These are phyloP conservation scores for Ctenicera cuprea DNA, from an alignment of 2,888 invertebrate genomes.

Conservation along the genomic window DNA sequence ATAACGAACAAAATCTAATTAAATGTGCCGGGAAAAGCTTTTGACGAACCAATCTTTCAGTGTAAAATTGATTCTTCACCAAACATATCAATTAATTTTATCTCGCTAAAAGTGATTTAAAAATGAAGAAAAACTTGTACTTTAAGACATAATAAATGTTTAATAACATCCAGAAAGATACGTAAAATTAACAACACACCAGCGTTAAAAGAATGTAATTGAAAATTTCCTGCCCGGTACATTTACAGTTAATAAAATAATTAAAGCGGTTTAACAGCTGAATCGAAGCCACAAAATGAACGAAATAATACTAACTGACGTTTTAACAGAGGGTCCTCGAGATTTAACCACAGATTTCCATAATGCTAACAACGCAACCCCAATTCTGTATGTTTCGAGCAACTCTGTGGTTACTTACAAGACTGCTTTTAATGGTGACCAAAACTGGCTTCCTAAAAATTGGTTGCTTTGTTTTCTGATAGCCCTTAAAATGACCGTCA, in stretches of 20 bases:
- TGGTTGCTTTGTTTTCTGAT: conserved; percentile 78
- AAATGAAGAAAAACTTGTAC: background rate
- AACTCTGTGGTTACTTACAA: conserved; percentile 54
- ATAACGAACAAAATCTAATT: conserved; percentile 7
- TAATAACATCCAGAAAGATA: background rate
- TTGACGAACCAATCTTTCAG: conserved; percentile 6
- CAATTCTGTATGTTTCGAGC: conserved; percentile 50
- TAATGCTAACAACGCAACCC: conserved; percentile 55
- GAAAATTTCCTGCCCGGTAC: conserved; percentile 22
- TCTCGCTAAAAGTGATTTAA: background rate
- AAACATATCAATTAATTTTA: conserved; percentile 11
- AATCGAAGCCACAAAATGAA: conserved; percentile 58
- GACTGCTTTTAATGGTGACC: conserved; percentile 44
- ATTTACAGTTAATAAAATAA: conserved; percentile 11
- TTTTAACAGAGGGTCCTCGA: conserved; percentile 55
- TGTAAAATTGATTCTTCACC: background rate
- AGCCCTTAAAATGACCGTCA: conserved; percentile 84
- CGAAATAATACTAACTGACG: conserved; percentile 60
- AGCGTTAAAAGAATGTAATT: conserved; percentile 18
- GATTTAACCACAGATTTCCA: conserved; percentile 48
- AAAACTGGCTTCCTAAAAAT: conserved; percentile 52
- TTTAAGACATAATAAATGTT: background rate
- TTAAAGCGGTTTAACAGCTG: conserved; percentile 4
- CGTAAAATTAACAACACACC: background rate
- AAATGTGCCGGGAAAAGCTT: conserved; percentile 1